Evolutionary conservation across 1,140 invertebrate species (phyloP).

Genomic region (Odontomachus brunneus): DNA sequence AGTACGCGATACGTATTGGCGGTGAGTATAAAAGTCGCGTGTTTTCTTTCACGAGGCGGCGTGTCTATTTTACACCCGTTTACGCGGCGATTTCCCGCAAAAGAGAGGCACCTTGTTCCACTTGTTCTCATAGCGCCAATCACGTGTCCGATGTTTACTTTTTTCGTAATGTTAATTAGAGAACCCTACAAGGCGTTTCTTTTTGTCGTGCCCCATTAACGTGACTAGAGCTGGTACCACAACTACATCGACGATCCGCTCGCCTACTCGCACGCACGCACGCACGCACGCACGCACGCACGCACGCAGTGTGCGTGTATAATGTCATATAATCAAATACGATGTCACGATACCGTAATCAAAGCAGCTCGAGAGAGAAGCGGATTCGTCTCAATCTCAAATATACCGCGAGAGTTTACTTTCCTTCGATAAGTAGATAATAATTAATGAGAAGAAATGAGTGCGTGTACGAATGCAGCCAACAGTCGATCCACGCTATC

Average conservation of each 20-base stretch:
- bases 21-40: not conserved
- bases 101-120: constrained; percentile 78
- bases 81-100: constrained; percentile 71
- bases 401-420: not conserved
- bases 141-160: constrained; percentile 34
- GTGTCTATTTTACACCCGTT: constrained; percentile 62
- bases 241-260: constrained; percentile 8
- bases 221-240: constrained; percentile 11
- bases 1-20: not conserved
- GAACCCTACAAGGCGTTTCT: constrained; percentile 57
- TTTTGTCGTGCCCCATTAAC: constrained; percentile 61
- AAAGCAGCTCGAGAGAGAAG: not conserved
- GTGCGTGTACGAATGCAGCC: too few species aligned
- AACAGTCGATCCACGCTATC: too few species aligned
- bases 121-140: constrained; percentile 68
- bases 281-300: not conserved
- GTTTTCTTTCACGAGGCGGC: constrained; percentile 24
- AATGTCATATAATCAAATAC: not conserved
- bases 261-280: not conserved
- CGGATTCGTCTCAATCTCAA: not conserved
- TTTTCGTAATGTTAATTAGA: constrained; percentile 69
- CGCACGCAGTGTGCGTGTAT: too few species aligned
- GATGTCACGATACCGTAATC: not conserved
- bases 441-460: not conserved
- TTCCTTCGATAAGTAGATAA: not conserved